These are phyloP conservation scores for Patella caerulea DNA, from an alignment of 2,888 invertebrate genomes.

Conservation along the genomic window DNA sequence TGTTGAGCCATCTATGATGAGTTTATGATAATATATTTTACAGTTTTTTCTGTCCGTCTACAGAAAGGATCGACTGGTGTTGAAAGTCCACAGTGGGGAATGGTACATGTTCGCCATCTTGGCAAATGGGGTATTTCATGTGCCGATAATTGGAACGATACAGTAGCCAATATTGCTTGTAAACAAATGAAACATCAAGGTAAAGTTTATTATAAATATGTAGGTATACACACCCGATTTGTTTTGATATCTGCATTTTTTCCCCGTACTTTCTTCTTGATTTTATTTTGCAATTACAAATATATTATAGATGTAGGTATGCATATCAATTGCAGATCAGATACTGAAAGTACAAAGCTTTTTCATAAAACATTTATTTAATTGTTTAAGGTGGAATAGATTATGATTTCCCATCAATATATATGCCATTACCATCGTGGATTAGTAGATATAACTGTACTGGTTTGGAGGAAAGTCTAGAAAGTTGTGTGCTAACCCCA, in stretches of 20 bases:
- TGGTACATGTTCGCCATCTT: constrained; percentile 19
- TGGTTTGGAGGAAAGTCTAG: constrained; percentile 32
- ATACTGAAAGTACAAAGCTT: too few relatives aligned
- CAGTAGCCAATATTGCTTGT: constrained; percentile 47
- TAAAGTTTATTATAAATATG: background rate
- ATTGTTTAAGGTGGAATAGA: background rate
- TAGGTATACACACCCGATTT: too few relatives aligned
- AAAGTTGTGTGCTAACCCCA: constrained; percentile 45
- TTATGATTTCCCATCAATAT: background rate
- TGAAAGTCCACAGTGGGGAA: constrained; percentile 13
- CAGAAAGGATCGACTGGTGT: background rate
- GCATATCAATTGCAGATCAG: too few relatives aligned
- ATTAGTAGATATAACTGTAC: background rate
- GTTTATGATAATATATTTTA: background rate
- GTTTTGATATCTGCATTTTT: too few relatives aligned
- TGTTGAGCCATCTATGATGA: too few relatives aligned
- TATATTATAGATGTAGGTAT: too few relatives aligned
- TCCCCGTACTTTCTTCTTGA: too few relatives aligned
- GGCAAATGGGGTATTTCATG: constrained; percentile 29
- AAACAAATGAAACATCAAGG: constrained; percentile 73
- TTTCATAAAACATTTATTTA: background rate
- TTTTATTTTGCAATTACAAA: too few relatives aligned
- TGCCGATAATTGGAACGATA: constrained; percentile 53
- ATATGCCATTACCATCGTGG: background rate
- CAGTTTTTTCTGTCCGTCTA: background rate